Percentiles rank a stretch among this genome's conserved stretches.
Evolutionary conservation across 2,797 vertebrate genomes (phyloP).

Genomic region (Leontocebus nigricollis): DNA sequence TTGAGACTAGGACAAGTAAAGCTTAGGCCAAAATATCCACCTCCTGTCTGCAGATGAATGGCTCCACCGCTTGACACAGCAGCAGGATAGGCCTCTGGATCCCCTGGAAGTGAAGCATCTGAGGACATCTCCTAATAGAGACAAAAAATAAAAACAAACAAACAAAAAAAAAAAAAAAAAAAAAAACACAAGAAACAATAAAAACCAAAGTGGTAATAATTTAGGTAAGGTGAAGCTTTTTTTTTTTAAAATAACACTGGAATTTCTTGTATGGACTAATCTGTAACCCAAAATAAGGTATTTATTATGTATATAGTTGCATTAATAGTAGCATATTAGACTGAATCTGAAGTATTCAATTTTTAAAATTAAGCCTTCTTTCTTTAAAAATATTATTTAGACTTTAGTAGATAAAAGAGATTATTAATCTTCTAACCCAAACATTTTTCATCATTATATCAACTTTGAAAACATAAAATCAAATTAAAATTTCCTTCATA

Average conservation of each 20-base stretch:
- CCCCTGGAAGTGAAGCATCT: slow-evolving; percentile 84
- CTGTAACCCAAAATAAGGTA: slow-evolving; percentile 10
- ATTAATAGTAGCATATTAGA: slow-evolving; percentile 32
- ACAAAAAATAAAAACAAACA: slow-evolving; percentile 43
- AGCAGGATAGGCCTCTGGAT: slow-evolving; percentile 79
- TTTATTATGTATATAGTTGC: background rate
- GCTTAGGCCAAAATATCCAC: slow-evolving; percentile 99
- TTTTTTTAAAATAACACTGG: background rate
- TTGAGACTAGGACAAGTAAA: slow-evolving; percentile 99
- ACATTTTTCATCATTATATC: slow-evolving; percentile 29
- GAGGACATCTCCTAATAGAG: slow-evolving; percentile 90
- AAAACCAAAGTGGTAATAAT: slow-evolving; percentile 58
- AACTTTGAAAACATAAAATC: slow-evolving; percentile 48
- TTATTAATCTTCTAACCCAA: slow-evolving; percentile 20
- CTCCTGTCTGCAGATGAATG: slow-evolving; percentile 92
- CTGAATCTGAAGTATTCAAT: slow-evolving; percentile 30
- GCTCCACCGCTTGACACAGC: slow-evolving; percentile 79
- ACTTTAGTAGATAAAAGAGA: slow-evolving; percentile 40
- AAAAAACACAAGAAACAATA: slow-evolving; percentile 18
- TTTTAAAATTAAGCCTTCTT: slow-evolving; percentile 36
- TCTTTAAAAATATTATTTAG: slow-evolving; percentile 55
- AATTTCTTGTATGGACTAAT: slow-evolving; percentile 27
- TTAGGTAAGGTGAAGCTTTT: background rate
- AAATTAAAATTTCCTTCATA: slow-evolving; percentile 45
- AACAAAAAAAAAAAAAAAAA: too few species aligned